Evolutionary conservation across 2,888 invertebrate genomes (phyloP).

Genomic region (Philonicus albiceps): DNA sequence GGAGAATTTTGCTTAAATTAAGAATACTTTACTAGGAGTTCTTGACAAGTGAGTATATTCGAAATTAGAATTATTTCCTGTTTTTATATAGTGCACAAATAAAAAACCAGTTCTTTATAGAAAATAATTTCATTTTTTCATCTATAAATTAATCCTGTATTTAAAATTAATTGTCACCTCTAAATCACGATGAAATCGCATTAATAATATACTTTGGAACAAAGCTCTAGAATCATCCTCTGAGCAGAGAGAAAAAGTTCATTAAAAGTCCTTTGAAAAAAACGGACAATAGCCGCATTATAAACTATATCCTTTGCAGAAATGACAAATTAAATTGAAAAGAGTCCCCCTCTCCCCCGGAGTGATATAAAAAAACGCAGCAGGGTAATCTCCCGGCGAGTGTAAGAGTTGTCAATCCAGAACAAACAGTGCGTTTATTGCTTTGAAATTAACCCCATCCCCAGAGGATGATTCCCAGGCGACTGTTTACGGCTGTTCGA

Average conservation of each 20-base stretch:
- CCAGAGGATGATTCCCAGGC: slow-evolving; percentile 9
- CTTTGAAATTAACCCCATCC: slow-evolving; percentile 36
- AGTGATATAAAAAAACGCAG: neutral
- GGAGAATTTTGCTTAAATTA: too few species aligned
- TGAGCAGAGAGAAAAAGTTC: neutral
- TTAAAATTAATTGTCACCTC: neutral
- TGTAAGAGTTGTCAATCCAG: slow-evolving; percentile 27
- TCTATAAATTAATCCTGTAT: neutral
- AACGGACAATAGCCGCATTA: slow-evolving; percentile 11
- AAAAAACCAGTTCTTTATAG: too few species aligned
- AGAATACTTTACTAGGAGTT: too few species aligned
- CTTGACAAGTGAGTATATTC: too few species aligned
- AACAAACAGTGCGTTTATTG: slow-evolving; percentile 31
- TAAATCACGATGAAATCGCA: neutral
- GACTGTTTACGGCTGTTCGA: neutral
- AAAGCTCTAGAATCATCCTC: neutral
- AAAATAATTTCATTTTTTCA: too few species aligned
- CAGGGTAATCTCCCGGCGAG: neutral
- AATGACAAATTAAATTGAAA: slow-evolving; percentile 9
- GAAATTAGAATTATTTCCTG: too few species aligned
- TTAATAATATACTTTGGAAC: neutral
- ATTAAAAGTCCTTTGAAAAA: slow-evolving; percentile 9
- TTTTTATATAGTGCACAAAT: too few species aligned
- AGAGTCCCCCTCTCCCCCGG: neutral
- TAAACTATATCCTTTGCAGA: neutral